Percentiles rank a stretch among this genome's conserved stretches.
Conservation (phyloP, 2,888 invertebrate genomes). For the Harmothoe impar region DNA sequence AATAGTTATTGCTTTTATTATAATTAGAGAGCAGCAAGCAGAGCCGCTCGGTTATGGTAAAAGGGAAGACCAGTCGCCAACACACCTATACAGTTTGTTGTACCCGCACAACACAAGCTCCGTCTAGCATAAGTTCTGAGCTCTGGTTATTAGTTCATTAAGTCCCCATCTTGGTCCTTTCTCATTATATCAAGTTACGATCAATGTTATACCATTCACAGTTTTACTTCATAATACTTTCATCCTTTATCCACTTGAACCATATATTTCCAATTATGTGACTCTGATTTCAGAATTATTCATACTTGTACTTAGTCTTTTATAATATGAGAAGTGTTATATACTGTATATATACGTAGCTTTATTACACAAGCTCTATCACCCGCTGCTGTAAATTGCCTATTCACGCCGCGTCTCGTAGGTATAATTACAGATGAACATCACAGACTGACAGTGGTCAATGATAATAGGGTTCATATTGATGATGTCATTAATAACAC, state of each 20-base stretch:
- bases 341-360: too few species aligned
- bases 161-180: not conserved
- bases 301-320: not conserved
- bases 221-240: not conserved
- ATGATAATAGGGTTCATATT: not conserved
- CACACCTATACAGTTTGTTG: too few species aligned
- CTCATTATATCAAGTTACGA: not conserved
- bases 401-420: slow-evolving; percentile 6
- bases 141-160: not conserved
- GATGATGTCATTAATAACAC: not conserved
- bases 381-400: not conserved
- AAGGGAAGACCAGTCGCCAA: too few species aligned
- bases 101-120: too few species aligned
- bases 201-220: not conserved
- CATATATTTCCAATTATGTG: not conserved
- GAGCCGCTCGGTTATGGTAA: too few species aligned
- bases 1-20: too few species aligned
- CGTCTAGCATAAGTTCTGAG: not conserved
- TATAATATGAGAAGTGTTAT: too few species aligned
- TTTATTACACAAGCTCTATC: not conserved
- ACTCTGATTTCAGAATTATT: not conserved
- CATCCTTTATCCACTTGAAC: not conserved
- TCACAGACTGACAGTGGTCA: not conserved
- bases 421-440: not conserved
- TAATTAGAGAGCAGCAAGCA: too few species aligned